Base-by-base conservation (phyloP, 53 echinoderm and acorn worm species). In the Crossaster papposus region DNA sequence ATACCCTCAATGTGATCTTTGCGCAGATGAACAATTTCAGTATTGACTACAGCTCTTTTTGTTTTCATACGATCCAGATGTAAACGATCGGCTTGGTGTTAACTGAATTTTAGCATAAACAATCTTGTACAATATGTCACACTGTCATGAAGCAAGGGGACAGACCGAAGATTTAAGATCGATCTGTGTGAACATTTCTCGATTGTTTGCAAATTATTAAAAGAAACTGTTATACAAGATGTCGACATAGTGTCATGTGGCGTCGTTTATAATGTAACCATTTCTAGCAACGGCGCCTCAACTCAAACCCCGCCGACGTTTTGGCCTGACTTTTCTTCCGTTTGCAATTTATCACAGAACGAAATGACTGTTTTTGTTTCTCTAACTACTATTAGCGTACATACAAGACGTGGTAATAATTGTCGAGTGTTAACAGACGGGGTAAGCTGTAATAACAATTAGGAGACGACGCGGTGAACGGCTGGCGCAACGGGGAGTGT, bases 401-500 rank as follows among this genome's bases (percentile, higher is more conserved):
- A 74, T 32, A 74, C 34, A 74, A 74, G 28, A 35, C 71, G 3
- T 15, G 31, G 36, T 13, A 29, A 20, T 32, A 74, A 74, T 74
- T 74, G 75, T 36, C 11, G 36, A 18, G 75, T 12, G 75, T 33
- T 74, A 74, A 74, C 75, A 74, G 75, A 74, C 75, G 75, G 9
- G 75, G 36, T 36, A 74, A 33, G 75, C 36, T 74, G 75, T 74
- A 36, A 6, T 22, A 74, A 74, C 75, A 74, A n/a, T n/a, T n/a
- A n/a, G 2, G 10, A 33, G 24, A 68, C 28, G 68, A 28, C 44
- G 44, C 44, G 68, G 3, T 26, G 10, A 28, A 28, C 7, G 68
- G 17, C 28, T 11, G 9, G 10, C 29, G 68, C 68, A 26, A 68
- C 28, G 24, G 24, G 4, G 28, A 26, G 5, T 1, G 28, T 10